A percentile compares a stretch with the other conserved stretches of the same genome.
phyloP scores from a whole-genome alignment of 2,888 invertebrate genomes.

The Podabrus alpinus region DNA sequence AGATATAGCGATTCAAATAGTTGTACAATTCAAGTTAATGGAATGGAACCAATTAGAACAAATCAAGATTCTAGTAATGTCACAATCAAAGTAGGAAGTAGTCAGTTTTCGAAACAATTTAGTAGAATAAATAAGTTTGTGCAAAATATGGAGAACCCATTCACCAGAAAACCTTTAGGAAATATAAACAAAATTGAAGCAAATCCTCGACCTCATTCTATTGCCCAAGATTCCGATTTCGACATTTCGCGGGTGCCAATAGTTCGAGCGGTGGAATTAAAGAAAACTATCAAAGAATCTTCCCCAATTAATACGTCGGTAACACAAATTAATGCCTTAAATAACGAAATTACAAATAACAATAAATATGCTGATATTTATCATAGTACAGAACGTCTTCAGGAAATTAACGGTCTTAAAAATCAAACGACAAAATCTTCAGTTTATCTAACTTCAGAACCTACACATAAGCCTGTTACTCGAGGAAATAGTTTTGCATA shows the following conservation, averaged over 20 bases:
- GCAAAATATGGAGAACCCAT: conserved; percentile 44
- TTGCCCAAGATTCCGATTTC: conserved; percentile 52
- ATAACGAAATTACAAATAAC: conserved; percentile 10
- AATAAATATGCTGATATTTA: conserved; percentile 20
- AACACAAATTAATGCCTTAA: conserved; percentile 25
- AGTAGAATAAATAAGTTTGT: conserved; percentile 38
- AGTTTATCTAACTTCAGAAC: conserved; percentile 33
- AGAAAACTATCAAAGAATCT: conserved; percentile 52
- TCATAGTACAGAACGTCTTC: conserved; percentile 11
- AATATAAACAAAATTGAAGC: conserved; percentile 44
- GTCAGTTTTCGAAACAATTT: conserved; percentile 20
- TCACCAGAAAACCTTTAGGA: conserved; percentile 49
- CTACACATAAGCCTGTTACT: conserved; percentile 39
- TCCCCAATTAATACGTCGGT: conserved; percentile 18
- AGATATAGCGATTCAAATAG: conserved; percentile 15
- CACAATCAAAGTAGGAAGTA: conserved; percentile 50
- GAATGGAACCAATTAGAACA: conserved; percentile 43
- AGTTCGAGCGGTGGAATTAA: conserved; percentile 58
- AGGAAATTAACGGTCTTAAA: conserved; percentile 29
- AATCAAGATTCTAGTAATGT: conserved; percentile 47
- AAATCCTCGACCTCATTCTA: conserved; percentile 34
- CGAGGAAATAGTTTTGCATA: conserved; percentile 46
- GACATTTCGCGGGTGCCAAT: conserved; percentile 54
- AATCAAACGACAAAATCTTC: conserved; percentile 27
- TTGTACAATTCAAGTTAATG: conserved; percentile 50